Percentiles rank a stretch among this genome's conserved stretches.
Conservation (phyloP, 2,888 invertebrate genomes). For the Apoda limacodes region DNA sequence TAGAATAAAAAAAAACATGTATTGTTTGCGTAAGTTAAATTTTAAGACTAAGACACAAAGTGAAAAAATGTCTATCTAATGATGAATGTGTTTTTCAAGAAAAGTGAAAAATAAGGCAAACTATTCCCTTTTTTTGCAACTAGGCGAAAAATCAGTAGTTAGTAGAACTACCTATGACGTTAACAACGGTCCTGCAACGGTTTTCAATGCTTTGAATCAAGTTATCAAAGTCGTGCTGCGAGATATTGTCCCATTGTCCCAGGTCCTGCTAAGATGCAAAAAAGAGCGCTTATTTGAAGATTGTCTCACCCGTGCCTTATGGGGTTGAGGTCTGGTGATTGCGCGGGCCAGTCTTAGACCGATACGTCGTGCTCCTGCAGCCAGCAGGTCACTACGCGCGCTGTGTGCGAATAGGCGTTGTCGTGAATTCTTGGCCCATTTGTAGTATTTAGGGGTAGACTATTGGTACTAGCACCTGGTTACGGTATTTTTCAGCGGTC, state of each 20-base stretch:
- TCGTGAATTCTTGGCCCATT: constrained; percentile 5
- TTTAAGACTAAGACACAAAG: too few species aligned
- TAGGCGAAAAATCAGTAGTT: too few species aligned
- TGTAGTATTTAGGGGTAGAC: constrained; percentile 5
- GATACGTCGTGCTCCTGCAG: constrained; percentile 2
- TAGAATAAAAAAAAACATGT: too few species aligned
- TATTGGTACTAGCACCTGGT: constrained; percentile 3
- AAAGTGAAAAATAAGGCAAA: too few species aligned
- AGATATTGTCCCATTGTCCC: constrained; percentile 8
- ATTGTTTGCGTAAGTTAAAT: too few species aligned
- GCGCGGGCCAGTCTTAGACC: constrained; percentile 3
- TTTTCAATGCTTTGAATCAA: constrained; percentile 8
- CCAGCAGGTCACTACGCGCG: constrained; percentile 1
- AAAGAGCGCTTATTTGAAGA: too few species aligned
- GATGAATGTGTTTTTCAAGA: too few species aligned
- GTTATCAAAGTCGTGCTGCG: constrained; percentile 8
- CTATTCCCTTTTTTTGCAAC: too few species aligned
- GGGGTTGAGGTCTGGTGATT: constrained; percentile 3
- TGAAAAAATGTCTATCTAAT: too few species aligned
- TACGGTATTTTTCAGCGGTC: constrained; percentile 11
- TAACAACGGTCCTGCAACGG: constrained; percentile 7
- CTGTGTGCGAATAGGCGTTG: constrained; percentile 5
- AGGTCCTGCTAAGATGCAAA: constrained; percentile 4
- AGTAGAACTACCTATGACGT: constrained; percentile 5
- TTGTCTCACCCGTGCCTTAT: too few species aligned